Evolutionary conservation across 2,797 vertebrate genomes (phyloP).

Genomic region (Eleutherodactylus coqui): DNA sequence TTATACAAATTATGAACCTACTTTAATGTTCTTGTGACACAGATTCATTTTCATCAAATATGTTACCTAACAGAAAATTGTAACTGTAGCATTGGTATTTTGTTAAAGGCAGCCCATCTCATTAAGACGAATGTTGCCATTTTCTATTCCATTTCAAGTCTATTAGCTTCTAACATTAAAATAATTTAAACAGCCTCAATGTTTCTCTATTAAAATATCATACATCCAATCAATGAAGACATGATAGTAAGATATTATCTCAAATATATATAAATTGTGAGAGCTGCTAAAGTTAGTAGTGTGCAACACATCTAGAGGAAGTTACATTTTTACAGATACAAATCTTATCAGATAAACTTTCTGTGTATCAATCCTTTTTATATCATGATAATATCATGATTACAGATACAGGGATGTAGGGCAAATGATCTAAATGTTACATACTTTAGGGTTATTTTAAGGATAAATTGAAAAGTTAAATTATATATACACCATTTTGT

Average conservation of each 20-base stretch:
- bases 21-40: neutral
- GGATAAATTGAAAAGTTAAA: too few relatives aligned
- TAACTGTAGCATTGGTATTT: neutral
- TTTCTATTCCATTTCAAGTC: neutral
- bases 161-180: neutral
- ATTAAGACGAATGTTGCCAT: slow-evolving; percentile 45
- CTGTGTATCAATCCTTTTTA: neutral
- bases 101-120: slow-evolving; percentile 36
- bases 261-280: neutral
- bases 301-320: neutral
- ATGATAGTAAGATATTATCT: neutral
- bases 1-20: slow-evolving; percentile 14
- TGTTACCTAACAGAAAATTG: neutral
- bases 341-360: neutral
- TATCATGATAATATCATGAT: neutral
- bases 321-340: neutral
- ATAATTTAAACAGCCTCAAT: neutral
- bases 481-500: too few relatives aligned
- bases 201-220: neutral
- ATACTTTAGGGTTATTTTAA: too few relatives aligned
- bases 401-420: neutral
- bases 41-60: neutral
- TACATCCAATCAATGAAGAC: neutral
- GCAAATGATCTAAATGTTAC: neutral
- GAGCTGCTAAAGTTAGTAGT: neutral